Base-by-base conservation (phyloP, 2,797 vertebrate genomes). In the Geotria australis region DNA sequence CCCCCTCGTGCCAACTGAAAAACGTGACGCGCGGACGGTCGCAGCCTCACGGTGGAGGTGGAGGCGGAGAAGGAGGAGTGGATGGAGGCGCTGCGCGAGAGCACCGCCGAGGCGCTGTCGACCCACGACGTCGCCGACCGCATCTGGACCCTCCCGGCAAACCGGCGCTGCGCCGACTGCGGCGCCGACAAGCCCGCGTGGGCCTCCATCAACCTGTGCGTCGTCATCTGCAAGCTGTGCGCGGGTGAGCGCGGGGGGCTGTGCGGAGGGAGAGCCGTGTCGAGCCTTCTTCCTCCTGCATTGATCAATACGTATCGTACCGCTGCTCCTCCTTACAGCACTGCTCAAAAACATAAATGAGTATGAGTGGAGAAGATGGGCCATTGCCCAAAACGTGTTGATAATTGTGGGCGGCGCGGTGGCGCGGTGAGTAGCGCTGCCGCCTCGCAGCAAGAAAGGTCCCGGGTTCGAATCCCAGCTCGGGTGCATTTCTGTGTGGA, bases 151-250 rank as follows among this genome's bases (percentile, higher is more conserved):
- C 71, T 71, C 61, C 76, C 77, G 7, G 65, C 75, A 61, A 96
- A 96, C 70, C 67, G 73, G 53, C 57, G 61, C 62, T 96, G 89
- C 15, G 81, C 83, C 0, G 88, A 95, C 70, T 96, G 89, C 0
- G 67, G 70, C 1, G 67, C 74, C 1, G 58, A 70, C 5, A 74
- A 73, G 15, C 89, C 89, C 0, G 88, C 89, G 51, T 96, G 88
- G 89, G 85, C 80, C 2, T 78, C 85, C 58, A 76, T 96, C 72
- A 96, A 96, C 67, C 73, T 96, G 66, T 80, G 82, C 2, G 74
- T 95, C 3, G 80, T 89, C 67, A 74, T 96, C 70, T 96, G 89
- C 71, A 88, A 85, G 63, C 71, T 71, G 62, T 96, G 89, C 3
- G 89, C 86, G 75, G 88, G 86, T 80, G 58, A 56, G 47, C 13